Percentiles rank a stretch among this genome's conserved stretches.
These are phyloP conservation scores for Procambarus clarkii DNA, from an alignment of 1,140 invertebrate genomes.

Conservation along the genomic window DNA sequence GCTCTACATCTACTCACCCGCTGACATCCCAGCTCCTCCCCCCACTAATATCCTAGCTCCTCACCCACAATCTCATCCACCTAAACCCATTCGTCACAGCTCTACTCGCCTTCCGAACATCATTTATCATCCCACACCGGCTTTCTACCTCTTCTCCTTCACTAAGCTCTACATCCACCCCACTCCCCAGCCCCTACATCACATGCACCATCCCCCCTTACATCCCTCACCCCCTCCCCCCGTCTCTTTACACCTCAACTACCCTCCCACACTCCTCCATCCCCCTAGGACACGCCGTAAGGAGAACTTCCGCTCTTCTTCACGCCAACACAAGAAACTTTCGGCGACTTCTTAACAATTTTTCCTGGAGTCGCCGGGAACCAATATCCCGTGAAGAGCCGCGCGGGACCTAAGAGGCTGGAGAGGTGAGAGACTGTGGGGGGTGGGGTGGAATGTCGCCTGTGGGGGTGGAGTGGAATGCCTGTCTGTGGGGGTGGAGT, in stretches of 20 bases:
- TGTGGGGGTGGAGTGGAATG: no score
- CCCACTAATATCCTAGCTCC: no score
- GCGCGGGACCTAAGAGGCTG: no score
- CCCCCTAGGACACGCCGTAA: conserved; percentile 14
- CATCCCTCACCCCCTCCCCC: background rate
- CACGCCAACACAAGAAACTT: conserved; percentile 24
- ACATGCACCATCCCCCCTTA: background rate
- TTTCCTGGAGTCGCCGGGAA: background rate
- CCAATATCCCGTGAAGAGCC: conserved; percentile 13
- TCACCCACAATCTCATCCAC: background rate
- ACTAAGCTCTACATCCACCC: background rate
- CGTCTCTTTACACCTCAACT: background rate
- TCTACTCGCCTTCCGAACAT: no score
- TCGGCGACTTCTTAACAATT: conserved; percentile 8
- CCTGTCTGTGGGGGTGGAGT: no score
- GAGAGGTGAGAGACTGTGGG: no score
- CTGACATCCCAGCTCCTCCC: no score
- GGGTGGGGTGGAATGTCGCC: no score
- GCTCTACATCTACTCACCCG: no score
- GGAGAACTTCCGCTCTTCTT: background rate
- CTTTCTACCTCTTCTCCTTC: background rate
- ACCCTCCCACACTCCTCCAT: conserved; percentile 4
- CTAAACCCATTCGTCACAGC: background rate
- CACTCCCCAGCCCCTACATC: background rate
- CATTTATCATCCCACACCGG: no score